Evolutionary conservation across 2,797 vertebrate species (phyloP), one percentile per base, ranked within the genome.

Genomic region (Balearica regulorum): DNA sequence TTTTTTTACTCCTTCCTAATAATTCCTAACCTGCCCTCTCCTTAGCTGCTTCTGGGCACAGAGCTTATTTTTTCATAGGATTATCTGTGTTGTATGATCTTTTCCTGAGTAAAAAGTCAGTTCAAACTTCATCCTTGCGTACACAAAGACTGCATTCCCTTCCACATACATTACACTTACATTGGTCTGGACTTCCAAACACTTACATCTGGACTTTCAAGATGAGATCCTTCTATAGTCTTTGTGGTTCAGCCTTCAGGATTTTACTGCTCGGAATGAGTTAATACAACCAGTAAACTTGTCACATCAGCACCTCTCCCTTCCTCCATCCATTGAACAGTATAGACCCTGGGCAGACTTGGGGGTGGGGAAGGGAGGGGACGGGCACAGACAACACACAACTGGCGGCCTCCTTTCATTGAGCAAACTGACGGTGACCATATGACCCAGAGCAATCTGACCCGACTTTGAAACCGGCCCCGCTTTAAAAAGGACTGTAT

Each of bases 371-470:
- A 16, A 44, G 28, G 51, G 9, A 29, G 51, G 51, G 28, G 26
- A 53, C 3, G 8, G 25, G 49, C 26, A 39, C 39, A 39, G 39
- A 39, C 11, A 39, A 39, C 39, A 39, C 18, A 57, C 25, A 43
- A 81, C 25, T 7, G 6, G 35, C n/a, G 78, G 33, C 5, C 10
- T 64, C 68, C 43, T 60, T 73, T 48, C 57, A 60, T 12, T 31
- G 15, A 75, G 41, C 55, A 58, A 87, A 79, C 41, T 35, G 37
- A 69, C 17, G 16, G 7, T 11, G 31, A 55, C 57, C 17, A 14
- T 18, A 57, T 0, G 3, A 57, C 60, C 6, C 0, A 0, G 43
- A 80, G 51, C 65, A 90, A 58, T 33, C 24, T 16, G 46, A 84
- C n/a, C 10, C 21, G 33, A 21, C 33, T 49, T 26, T 64, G 61